These are phyloP conservation scores for Diadophis punctatus DNA, from an alignment of 2,113 vertebrate genomes.

Conservation along the genomic window DNA sequence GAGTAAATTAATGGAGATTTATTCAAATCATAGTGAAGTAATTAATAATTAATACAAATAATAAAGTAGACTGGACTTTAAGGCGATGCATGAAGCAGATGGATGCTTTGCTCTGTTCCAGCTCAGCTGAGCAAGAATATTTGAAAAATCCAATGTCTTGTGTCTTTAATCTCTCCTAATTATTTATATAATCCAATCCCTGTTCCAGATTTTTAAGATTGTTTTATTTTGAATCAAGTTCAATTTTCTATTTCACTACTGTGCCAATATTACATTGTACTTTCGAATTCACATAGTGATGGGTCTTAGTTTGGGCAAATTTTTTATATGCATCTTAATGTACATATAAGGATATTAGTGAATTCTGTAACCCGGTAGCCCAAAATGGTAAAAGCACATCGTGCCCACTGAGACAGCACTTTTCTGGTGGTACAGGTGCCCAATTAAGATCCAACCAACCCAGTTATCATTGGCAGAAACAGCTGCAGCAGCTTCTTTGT, in stretches of 20 bases:
- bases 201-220: neutral
- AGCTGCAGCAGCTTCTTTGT: neutral
- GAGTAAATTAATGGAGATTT: neutral
- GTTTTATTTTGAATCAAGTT: neutral
- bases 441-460: neutral
- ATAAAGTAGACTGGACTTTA: neutral
- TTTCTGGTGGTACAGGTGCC: neutral
- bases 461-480: neutral
- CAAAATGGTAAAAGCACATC: neutral
- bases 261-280: neutral
- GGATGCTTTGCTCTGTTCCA: neutral
- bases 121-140: neutral
- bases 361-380: neutral
- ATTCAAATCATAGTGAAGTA: neutral
- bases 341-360: neutral
- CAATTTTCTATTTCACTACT: neutral
- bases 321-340: neutral
- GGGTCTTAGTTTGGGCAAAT: neutral
- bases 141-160: neutral
- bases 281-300: neutral
- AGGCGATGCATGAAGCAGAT: neutral
- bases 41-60: neutral
- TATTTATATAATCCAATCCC: neutral
- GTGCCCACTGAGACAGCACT: neutral
- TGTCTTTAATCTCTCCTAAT: neutral